Conservation (phyloP, 2,113 vertebrate genomes). For the Mesitornis unicolor region DNA sequence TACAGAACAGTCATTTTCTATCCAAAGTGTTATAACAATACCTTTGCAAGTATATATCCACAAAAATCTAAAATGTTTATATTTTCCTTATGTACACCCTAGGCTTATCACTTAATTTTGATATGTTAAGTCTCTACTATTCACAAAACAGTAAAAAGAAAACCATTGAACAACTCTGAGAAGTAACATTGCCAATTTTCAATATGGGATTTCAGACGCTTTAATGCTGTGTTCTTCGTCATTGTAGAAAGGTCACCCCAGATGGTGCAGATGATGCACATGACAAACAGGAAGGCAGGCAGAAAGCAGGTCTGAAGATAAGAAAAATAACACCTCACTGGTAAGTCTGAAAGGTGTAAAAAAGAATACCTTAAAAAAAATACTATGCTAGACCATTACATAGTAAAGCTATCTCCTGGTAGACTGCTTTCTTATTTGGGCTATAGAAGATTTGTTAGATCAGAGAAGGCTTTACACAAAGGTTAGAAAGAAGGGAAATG, state of each 20-base stretch:
- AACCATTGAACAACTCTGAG: neutral
- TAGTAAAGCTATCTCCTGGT: neutral
- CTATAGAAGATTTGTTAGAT: neutral
- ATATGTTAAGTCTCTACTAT: neutral
- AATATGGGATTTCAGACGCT: neutral
- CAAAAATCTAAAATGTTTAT: neutral
- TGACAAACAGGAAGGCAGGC: neutral
- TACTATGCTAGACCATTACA: neutral
- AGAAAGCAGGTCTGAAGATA: neutral
- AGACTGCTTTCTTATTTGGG: neutral
- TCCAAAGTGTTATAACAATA: neutral
- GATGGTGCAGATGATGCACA: neutral
- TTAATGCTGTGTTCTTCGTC: neutral
- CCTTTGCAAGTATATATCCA: neutral
- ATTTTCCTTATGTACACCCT: neutral
- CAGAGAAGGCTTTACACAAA: neutral
- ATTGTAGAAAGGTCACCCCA: neutral
- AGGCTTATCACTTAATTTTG: neutral
- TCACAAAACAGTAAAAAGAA: neutral
- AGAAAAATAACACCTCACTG: neutral
- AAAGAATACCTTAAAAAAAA: neutral
- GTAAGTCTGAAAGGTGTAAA: neutral
- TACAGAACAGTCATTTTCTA: neutral
- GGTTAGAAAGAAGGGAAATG: neutral
- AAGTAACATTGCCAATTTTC: neutral